Evolutionary conservation across 92 coral and sea anemone genomes (phyloP).

Genomic region (Siderastrea radians): DNA sequence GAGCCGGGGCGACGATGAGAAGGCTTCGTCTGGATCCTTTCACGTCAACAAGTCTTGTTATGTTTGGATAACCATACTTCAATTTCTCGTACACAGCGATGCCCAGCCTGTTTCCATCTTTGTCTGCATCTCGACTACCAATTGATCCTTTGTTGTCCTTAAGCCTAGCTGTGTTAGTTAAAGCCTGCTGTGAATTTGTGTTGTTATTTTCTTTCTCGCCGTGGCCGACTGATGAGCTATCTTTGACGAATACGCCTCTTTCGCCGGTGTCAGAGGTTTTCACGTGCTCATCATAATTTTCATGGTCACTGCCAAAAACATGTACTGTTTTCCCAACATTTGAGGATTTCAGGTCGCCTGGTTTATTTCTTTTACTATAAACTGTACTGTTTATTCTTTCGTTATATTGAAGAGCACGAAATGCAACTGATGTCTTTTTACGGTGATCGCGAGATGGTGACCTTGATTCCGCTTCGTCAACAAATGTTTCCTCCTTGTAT

Average conservation of each 20-base stretch:
- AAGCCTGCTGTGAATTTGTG: neutral
- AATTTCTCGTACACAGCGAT: neutral
- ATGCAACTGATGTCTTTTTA: too few relatives aligned
- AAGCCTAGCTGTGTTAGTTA: neutral
- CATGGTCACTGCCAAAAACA: neutral
- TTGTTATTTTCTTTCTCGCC: neutral
- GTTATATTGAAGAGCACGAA: neutral
- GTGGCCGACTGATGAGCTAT: neutral
- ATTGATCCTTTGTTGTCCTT: neutral
- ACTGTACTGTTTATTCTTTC: neutral
- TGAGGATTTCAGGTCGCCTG: neutral
- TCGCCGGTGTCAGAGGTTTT: neutral
- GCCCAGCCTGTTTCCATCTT: neutral
- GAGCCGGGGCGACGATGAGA: constrained; percentile 28
- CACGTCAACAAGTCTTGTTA: neutral
- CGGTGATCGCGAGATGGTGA: neutral
- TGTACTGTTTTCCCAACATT: neutral
- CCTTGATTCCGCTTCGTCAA: neutral
- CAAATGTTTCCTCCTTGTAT: neutral
- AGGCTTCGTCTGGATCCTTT: constrained; percentile 14
- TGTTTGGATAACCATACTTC: neutral
- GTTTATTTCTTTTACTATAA: too few relatives aligned
- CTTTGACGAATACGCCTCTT: neutral
- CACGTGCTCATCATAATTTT: neutral
- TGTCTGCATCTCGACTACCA: neutral